These are phyloP conservation scores for Erebia ligea DNA, from an alignment of 2,888 invertebrate genomes.

Conservation along the genomic window DNA sequence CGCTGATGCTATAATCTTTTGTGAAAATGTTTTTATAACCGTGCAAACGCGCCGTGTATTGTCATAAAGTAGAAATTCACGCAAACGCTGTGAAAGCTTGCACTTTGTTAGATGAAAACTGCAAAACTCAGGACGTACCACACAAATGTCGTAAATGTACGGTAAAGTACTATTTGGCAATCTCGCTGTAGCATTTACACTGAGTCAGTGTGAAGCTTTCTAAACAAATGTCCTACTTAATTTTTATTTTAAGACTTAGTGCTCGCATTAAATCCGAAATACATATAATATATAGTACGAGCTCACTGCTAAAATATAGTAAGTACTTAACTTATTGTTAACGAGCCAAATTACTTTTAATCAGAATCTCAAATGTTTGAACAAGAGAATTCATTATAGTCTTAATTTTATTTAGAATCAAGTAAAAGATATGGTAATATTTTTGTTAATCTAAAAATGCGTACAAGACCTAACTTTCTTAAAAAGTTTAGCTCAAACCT, in stretches of 20 bases:
- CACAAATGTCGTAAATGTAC: slow-evolving; percentile 63
- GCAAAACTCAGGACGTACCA: slow-evolving; percentile 62
- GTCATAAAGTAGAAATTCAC: slow-evolving; percentile 61
- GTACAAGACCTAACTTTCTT: too few relatives aligned
- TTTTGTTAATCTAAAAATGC: too few relatives aligned
- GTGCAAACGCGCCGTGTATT: slow-evolving; percentile 60
- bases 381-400: too few relatives aligned
- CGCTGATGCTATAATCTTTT: slow-evolving; percentile 44
- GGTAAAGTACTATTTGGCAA: slow-evolving; percentile 49
- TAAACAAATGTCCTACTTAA: slow-evolving; percentile 25
- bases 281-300: background rate
- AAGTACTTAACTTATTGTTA: too few relatives aligned
- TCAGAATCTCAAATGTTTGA: too few relatives aligned
- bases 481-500: background rate
- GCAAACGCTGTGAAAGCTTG: slow-evolving; percentile 68
- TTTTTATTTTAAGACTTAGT: slow-evolving; percentile 9
- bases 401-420: too few relatives aligned
- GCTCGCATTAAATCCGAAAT: slow-evolving; percentile 5
- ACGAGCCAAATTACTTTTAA: too few relatives aligned
- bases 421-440: too few relatives aligned
- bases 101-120: slow-evolving; percentile 74
- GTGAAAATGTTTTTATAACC: slow-evolving; percentile 50
- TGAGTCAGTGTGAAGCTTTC: slow-evolving; percentile 29
- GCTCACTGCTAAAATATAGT: too few relatives aligned
- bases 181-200: slow-evolving; percentile 53